Evolutionary conservation across 2,888 invertebrate genomes (phyloP).

Genomic region (Sericinus montela): DNA sequence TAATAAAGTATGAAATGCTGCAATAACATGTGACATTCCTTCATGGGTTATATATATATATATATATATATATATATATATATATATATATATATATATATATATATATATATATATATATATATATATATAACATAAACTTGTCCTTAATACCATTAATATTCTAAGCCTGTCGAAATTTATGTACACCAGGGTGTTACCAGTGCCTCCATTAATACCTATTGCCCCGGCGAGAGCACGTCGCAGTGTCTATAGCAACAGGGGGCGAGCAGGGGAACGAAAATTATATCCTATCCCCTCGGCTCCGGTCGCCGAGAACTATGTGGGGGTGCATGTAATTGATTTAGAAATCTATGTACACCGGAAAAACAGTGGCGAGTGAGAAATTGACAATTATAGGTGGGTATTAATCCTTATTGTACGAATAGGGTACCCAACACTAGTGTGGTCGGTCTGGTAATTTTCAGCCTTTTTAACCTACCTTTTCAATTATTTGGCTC

Average conservation of each 20-base stretch:
- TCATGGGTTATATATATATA: too few relatives aligned
- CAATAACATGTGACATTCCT: too few relatives aligned
- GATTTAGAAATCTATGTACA: slow-evolving; percentile 30
- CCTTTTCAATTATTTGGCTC: too few relatives aligned
- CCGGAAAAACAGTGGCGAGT: background rate
- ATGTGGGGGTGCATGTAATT: slow-evolving; percentile 36
- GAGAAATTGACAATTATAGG: background rate
- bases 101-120: too few relatives aligned
- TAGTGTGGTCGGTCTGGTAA: too few relatives aligned
- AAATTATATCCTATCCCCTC: slow-evolving; percentile 34
- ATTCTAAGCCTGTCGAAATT: background rate
- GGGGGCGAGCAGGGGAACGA: slow-evolving; percentile 32
- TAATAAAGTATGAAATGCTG: too few relatives aligned
- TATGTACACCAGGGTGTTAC: background rate
- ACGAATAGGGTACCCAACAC: too few relatives aligned
- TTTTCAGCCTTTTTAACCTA: too few relatives aligned
- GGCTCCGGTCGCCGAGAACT: slow-evolving; percentile 27
- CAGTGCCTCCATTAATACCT: slow-evolving; percentile 18
- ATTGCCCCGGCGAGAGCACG: slow-evolving; percentile 22
- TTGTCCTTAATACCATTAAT: background rate
- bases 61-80: too few relatives aligned
- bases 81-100: too few relatives aligned
- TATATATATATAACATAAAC: background rate
- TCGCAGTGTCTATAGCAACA: slow-evolving; percentile 30
- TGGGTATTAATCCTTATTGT: too few relatives aligned